Conservation (phyloP, 2,113 vertebrate species). For the Connochaetes taurinus region DNA sequence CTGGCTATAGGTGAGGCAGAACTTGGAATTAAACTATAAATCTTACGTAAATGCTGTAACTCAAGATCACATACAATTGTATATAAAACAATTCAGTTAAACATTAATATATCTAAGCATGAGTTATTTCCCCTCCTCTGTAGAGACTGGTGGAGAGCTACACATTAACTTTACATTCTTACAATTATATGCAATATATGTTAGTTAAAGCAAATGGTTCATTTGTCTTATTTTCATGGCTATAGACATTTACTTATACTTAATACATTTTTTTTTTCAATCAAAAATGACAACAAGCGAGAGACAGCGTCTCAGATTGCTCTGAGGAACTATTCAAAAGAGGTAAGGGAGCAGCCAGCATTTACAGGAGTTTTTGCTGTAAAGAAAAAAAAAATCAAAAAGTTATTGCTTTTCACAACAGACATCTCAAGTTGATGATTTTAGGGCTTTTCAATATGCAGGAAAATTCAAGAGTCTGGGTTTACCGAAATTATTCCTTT, state of each 20-base stretch:
- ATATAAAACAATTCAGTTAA: background rate
- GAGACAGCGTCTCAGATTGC: background rate
- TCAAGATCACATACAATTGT: background rate
- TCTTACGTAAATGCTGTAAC: background rate
- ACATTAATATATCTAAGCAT: background rate
- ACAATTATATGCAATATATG: background rate
- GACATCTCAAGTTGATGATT: background rate
- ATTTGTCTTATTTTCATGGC: background rate
- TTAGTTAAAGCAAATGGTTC: background rate
- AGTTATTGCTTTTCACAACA: background rate
- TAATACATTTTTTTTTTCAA: background rate
- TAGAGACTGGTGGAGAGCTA: background rate
- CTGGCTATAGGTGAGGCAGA: background rate
- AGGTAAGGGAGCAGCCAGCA: background rate
- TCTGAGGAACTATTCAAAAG: background rate
- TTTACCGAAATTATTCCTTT: background rate
- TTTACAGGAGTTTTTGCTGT: background rate
- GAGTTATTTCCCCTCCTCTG: background rate
- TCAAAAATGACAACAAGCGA: background rate
- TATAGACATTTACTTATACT: background rate
- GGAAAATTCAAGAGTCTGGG: background rate
- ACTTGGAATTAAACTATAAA: conserved; percentile 22
- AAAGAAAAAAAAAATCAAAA: background rate
- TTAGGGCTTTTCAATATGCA: background rate
- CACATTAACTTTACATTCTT: background rate